Conservation (phyloP, 2,113 vertebrate species). For the Cheilinus undulatus region DNA sequence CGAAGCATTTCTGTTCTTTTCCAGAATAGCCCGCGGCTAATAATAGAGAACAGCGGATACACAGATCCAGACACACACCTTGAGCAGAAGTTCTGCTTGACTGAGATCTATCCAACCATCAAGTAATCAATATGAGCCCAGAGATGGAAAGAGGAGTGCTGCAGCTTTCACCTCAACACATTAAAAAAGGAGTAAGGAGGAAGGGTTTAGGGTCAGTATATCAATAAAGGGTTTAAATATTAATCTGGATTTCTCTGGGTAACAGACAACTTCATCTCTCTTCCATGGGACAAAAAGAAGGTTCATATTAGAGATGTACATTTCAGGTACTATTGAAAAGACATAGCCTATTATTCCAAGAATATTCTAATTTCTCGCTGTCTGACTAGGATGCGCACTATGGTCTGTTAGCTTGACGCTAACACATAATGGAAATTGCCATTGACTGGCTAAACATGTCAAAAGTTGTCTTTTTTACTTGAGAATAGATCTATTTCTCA, state of each 20-base stretch:
- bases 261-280: not conserved
- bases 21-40: slow-evolving; percentile 3
- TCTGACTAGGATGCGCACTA: no score
- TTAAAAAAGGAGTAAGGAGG: slow-evolving; percentile 23
- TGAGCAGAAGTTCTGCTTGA: slow-evolving; percentile 38
- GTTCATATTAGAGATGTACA: no score
- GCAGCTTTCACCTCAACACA: not conserved
- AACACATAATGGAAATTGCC: no score
- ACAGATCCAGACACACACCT: slow-evolving; percentile 7
- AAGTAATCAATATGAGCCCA: slow-evolving; percentile 55
- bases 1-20: not conserved
- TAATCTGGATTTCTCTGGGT: slow-evolving; percentile 8
- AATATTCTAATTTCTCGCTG: no score
- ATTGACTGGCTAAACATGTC: no score
- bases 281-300: slow-evolving; percentile 3
- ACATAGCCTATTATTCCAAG: no score
- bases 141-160: not conserved
- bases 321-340: no score
- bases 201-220: slow-evolving; percentile 29
- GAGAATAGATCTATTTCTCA: no score
- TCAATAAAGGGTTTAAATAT: slow-evolving; percentile 24
- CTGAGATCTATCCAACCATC: slow-evolving; percentile 63
- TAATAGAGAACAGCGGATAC: not conserved
- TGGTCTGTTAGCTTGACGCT: no score
- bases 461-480: no score